Base-by-base conservation (phyloP, 2,113 vertebrate genomes). In the Poicephalus gulielmi region DNA sequence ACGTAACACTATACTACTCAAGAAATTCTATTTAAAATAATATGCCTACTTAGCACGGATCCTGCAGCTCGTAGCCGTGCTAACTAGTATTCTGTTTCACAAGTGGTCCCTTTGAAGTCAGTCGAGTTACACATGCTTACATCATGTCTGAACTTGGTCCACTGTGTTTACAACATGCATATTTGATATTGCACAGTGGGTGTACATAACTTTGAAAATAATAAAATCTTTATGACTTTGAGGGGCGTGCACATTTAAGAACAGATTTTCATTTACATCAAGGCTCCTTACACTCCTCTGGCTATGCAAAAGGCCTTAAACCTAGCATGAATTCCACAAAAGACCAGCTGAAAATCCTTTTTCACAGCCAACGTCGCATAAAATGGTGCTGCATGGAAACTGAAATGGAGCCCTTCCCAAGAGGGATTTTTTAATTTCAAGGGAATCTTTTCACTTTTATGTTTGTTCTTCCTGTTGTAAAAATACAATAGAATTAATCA, bases 121-220 rank as follows among this genome's bases (percentile, higher is more conserved):
- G 37, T 84, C 4, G 5, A 79, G 88, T 95, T 95, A 89, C 95
- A 95, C 88, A 76, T 96, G 95, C 94, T 97, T 96, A 94, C 94
- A 96, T 97, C 95, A 93, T 94, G 88, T 94, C 92, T 95, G 83
- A 95, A 91, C 86, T 94, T 11, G 9, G 90, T 92, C 92, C 88
- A 85, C 80, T 43, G 68, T 97, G 91, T 96, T 97, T 97, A 96
- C 95, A 96, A 87, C 88, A 94, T 85, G 78, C 86, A 30, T 83
- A 79, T 94, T 96, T 95, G 90, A 92, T 96, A 97, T 85, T 95
- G 73, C 89, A 94, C 94, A 92, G 92, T 94, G 96, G 95, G 92
- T 89, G 92, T 66, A 87, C 80, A 53, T 91, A 96, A 79, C 81
- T 91, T 90, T 62, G 63, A 89, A 96, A 95, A 95, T 94, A 93